Conservation (phyloP, 2,113 vertebrate species). For the Pygoscelis adeliae region DNA sequence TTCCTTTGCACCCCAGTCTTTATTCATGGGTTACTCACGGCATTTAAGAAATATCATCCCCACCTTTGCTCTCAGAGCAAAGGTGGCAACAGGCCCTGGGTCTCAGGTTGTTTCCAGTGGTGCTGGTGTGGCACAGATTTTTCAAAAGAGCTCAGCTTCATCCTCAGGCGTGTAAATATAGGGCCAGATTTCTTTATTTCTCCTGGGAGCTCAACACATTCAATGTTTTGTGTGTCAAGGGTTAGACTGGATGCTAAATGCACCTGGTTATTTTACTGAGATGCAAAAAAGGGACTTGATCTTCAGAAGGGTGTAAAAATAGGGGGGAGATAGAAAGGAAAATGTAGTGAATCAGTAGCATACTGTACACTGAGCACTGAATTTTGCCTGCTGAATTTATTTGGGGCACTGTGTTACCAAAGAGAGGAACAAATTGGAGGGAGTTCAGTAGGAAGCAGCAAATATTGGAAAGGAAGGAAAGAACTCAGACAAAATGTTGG, state of each 20-base stretch:
- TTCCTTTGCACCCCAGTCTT: not conserved
- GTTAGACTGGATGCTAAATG: not conserved
- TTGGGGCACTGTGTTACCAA: not conserved
- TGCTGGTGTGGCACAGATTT: not conserved
- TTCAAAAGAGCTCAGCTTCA: not conserved
- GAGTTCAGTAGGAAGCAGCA: not conserved
- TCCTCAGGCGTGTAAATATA: not conserved
- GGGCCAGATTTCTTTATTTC: not conserved
- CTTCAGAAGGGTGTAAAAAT: not conserved
- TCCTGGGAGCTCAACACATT: not conserved
- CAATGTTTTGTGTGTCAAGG: not conserved
- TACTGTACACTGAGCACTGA: not conserved
- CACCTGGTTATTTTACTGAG: not conserved
- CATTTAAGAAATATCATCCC: not conserved
- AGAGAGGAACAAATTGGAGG: not conserved
- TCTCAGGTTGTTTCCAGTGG: not conserved
- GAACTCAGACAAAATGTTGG: not conserved
- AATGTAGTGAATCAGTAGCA: not conserved
- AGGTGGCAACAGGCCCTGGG: not conserved
- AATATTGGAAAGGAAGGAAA: not conserved
- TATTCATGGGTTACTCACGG: rapidly evolving
- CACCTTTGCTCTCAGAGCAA: not conserved
- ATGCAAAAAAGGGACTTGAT: not conserved
- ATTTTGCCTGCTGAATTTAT: not conserved
- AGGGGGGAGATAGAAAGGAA: not conserved